Evolutionary conservation across 2,797 vertebrate species (phyloP).

Genomic region (Zalophus californianus): DNA sequence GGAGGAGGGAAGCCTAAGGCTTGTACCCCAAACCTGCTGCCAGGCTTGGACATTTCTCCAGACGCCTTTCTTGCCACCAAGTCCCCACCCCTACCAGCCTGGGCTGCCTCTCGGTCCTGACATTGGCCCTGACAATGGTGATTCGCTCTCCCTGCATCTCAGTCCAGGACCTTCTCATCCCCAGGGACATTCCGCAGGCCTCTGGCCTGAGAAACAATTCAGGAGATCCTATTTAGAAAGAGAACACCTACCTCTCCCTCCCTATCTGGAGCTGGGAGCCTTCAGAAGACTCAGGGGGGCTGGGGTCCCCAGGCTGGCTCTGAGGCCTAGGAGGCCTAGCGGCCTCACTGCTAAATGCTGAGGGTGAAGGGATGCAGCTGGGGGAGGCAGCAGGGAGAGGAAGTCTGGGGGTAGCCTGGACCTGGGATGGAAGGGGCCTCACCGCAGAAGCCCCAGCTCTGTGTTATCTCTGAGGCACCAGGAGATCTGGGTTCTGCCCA

Average conservation of each 20-base stretch:
- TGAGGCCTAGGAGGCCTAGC: background rate
- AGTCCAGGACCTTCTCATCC: background rate
- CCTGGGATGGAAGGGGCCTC: background rate
- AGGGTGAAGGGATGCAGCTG: background rate
- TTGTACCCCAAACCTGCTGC: background rate
- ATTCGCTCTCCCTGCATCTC: background rate
- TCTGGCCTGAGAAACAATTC: background rate
- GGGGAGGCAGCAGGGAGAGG: background rate
- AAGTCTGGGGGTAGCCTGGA: background rate
- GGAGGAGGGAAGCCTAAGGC: background rate
- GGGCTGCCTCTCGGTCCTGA: background rate
- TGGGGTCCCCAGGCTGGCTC: fast-evolving
- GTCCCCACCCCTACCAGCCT: background rate
- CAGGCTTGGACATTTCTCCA: background rate
- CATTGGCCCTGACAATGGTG: background rate
- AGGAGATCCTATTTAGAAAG: background rate
- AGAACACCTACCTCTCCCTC: background rate
- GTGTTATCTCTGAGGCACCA: slow-evolving; percentile 58
- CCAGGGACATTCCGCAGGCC: background rate
- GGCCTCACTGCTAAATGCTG: background rate
- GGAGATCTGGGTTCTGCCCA: slow-evolving; percentile 6
- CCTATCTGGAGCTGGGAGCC: background rate
- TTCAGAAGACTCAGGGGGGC: background rate
- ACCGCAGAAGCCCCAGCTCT: background rate
- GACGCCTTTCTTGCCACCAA: background rate